A percentile compares a stretch with the other conserved stretches of the same genome.
phyloP scores from a whole-genome alignment of 2,888 invertebrate genomes.

The Phalangium opilio region DNA sequence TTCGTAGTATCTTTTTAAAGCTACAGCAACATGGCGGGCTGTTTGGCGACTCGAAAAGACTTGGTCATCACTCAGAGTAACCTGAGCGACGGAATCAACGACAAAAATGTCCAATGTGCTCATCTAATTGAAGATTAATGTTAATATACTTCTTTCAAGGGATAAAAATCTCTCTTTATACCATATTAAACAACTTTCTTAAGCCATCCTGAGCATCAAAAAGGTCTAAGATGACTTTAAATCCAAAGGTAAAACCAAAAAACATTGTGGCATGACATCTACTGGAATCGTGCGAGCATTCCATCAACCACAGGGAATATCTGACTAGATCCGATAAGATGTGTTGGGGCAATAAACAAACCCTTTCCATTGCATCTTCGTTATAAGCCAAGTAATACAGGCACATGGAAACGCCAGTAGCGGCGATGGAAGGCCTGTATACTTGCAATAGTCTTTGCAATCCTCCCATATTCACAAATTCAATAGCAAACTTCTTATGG shows the following conservation, averaged over 20 bases:
- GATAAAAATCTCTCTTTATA: too few species aligned
- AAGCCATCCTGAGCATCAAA: conserved; percentile 92
- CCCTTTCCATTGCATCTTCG: conserved; percentile 93
- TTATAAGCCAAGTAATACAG: conserved; percentile 92
- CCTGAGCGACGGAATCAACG: conserved; percentile 43
- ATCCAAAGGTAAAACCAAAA: conserved; percentile 85
- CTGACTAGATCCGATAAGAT: conserved; percentile 31
- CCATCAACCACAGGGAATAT: conserved; percentile 86
- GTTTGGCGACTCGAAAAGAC: conserved; percentile 79
- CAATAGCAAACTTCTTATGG: conserved; percentile 95
- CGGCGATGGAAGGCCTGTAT: conserved; percentile 81
- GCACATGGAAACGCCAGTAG: conserved; percentile 90
- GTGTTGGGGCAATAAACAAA: conserved; percentile 43
- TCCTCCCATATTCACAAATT: conserved; percentile 79
- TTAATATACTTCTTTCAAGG: neutral
- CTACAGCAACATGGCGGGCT: conserved; percentile 75
- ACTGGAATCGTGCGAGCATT: conserved; percentile 94
- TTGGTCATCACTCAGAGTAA: conserved; percentile 59
- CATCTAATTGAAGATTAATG: conserved; percentile 37
- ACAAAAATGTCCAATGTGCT: conserved; percentile 64
- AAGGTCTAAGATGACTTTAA: conserved; percentile 77
- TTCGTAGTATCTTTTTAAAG: conserved; percentile 76
- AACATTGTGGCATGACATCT: conserved; percentile 97
- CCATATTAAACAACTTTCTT: conserved; percentile 82
- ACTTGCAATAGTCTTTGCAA: conserved; percentile 72